Evolutionary conservation across 2,797 vertebrate genomes (phyloP).

Genomic region (Centropyge bicolor): DNA sequence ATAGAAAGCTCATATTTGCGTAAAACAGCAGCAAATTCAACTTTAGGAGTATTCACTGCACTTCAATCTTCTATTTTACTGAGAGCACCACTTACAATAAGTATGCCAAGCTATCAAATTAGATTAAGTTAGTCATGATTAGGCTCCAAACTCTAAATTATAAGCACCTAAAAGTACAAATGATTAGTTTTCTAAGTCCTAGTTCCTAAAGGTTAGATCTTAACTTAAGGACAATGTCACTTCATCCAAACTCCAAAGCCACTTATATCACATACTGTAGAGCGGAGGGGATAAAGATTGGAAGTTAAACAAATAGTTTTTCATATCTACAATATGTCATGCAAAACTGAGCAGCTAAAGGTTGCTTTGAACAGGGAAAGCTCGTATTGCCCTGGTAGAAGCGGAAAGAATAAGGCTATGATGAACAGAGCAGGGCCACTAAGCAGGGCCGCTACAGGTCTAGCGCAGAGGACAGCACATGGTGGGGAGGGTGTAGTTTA

Average conservation of each 20-base stretch:
- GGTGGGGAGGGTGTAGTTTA: constrained; percentile 89
- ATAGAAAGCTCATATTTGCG: constrained; percentile 33
- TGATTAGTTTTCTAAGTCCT: constrained; percentile 20
- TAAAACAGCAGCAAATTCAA: constrained; percentile 45
- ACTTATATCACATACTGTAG: constrained; percentile 62
- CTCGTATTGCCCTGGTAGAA: constrained; percentile 57
- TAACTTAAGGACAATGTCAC: constrained; percentile 30
- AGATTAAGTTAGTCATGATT: constrained; percentile 42
- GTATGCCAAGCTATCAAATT: constrained; percentile 43
- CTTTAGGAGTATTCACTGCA: constrained; percentile 45
- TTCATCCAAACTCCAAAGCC: constrained; percentile 40
- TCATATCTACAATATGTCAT: constrained; percentile 74
- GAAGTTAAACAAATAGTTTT: constrained; percentile 61
- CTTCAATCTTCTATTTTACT: constrained; percentile 18
- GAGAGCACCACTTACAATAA: constrained; percentile 20
- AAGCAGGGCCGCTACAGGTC: constrained; percentile 46
- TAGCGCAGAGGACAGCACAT: constrained; percentile 76
- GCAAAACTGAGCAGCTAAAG: constrained; percentile 74
- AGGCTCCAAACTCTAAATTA: constrained; percentile 23
- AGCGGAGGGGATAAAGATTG: constrained; percentile 58
- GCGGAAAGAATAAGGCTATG: constrained; percentile 73
- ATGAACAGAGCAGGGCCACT: constrained; percentile 62
- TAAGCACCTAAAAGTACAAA: constrained; percentile 22
- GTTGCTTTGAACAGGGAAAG: constrained; percentile 70
- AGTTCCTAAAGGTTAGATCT: constrained; percentile 24